These are phyloP conservation scores for Myxocyprinus asiaticus DNA, from an alignment of 2,113 vertebrate species.

Conservation along the genomic window DNA sequence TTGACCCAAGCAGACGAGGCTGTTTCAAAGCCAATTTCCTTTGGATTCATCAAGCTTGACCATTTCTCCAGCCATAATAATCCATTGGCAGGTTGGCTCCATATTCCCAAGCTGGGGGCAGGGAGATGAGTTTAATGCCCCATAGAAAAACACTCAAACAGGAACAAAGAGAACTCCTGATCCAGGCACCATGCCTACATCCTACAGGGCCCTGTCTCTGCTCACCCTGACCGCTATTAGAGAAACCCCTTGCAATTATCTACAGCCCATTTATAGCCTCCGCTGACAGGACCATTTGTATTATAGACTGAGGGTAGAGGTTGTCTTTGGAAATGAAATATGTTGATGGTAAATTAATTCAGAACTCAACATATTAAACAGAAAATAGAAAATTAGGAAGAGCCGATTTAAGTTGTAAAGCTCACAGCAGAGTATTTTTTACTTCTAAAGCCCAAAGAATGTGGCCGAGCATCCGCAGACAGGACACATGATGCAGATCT, in stretches of 20 bases:
- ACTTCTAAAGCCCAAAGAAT: too few relatives aligned
- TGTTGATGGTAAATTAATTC: conserved; percentile 29
- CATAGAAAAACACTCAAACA: conserved; percentile 40
- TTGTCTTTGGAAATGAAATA: conserved; percentile 14
- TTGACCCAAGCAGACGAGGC: conserved; percentile 64
- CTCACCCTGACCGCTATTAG: conserved; percentile 11
- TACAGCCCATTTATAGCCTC: conserved; percentile 1
- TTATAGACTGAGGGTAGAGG: not conserved
- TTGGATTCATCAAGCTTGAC: conserved; percentile 62
- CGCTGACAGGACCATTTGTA: conserved; percentile 24
- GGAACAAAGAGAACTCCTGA: conserved; percentile 46
- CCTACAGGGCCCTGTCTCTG: not conserved
- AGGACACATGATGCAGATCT: too few relatives aligned
- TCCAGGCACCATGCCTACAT: conserved; percentile 25
- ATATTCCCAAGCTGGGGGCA: conserved; percentile 29
- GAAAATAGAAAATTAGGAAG: too few relatives aligned
- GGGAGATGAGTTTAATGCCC: conserved; percentile 52
- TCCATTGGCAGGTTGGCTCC: conserved; percentile 51
- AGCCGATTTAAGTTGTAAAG: too few relatives aligned
- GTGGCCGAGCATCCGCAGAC: too few relatives aligned
- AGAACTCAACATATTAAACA: conserved; percentile 14
- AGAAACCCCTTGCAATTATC: conserved; percentile 2
- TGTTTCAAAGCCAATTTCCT: conserved; percentile 61
- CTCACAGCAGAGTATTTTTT: too few relatives aligned
- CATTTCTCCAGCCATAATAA: conserved; percentile 58